Evolutionary conservation across 2,113 vertebrate genomes (phyloP).

Genomic region (Notechis scutatus): DNA sequence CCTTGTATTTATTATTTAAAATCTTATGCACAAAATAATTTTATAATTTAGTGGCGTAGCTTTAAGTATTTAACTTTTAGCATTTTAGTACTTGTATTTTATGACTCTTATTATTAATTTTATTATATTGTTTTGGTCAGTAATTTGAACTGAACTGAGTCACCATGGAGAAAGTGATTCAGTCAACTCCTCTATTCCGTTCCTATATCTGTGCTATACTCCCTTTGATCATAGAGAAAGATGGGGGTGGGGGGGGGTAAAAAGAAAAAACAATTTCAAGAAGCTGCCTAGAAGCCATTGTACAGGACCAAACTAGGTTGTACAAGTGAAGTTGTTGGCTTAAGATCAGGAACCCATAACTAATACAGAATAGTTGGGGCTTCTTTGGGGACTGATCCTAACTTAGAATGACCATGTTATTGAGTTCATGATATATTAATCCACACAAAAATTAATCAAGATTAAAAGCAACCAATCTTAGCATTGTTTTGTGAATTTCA

Average conservation of each 20-base stretch:
- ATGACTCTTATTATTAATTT: neutral
- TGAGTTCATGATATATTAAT: neutral
- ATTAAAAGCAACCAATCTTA: neutral
- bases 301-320: neutral
- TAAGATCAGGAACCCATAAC: neutral
- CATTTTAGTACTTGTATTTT: neutral
- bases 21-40: neutral
- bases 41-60: neutral
- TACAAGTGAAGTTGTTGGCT: neutral
- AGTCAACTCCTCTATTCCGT: neutral
- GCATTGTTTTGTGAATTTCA: neutral
- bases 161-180: neutral
- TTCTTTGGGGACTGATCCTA: neutral
- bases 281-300: neutral
- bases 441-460: neutral
- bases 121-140: neutral
- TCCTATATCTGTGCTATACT: neutral
- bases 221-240: neutral
- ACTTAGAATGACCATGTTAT: neutral
- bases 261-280: neutral
- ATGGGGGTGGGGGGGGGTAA: neutral
- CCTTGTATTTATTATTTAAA: neutral
- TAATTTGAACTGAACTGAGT: neutral
- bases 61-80: neutral
- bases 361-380: neutral